A percentile compares a stretch with the other conserved stretches of the same genome.
These are phyloP conservation scores for Semotilus atromaculatus DNA, from an alignment of 2,797 vertebrate species.

Conservation along the genomic window DNA sequence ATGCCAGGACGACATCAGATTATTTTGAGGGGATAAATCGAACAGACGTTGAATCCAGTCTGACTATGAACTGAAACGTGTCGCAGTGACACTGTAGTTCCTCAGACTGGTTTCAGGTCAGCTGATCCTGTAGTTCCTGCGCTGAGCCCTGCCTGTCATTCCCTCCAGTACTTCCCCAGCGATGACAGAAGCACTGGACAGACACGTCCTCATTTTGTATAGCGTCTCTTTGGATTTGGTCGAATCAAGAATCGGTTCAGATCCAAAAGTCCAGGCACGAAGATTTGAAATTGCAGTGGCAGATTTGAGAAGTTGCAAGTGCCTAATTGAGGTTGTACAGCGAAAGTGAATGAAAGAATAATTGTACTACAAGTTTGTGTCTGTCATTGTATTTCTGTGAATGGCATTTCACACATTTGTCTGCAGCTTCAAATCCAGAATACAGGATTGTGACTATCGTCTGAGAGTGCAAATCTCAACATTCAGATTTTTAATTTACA, in stretches of 20 bases:
- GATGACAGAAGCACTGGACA: background rate
- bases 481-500: too few relatives aligned
- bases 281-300: too few relatives aligned
- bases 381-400: too few relatives aligned
- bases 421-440: too few relatives aligned
- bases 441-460: too few relatives aligned
- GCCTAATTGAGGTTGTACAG: too few relatives aligned
- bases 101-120: slow-evolving; percentile 19
- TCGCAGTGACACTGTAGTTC: background rate
- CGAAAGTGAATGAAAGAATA: too few relatives aligned
- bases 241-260: background rate
- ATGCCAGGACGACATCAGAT: background rate
- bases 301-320: too few relatives aligned
- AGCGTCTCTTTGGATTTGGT: background rate
- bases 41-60: background rate
- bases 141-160: background rate
- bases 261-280: too few relatives aligned
- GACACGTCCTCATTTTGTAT: background rate
- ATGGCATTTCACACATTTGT: too few relatives aligned
- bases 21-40: background rate
- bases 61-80: background rate
- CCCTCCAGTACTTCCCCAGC: slow-evolving; percentile 5
- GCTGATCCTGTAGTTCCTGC: slow-evolving; percentile 17
- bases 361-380: too few relatives aligned
- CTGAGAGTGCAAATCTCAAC: too few relatives aligned